Evolutionary conservation across 2,113 vertebrate genomes (phyloP).

Genomic region (Phrynosoma platyrhinos): DNA sequence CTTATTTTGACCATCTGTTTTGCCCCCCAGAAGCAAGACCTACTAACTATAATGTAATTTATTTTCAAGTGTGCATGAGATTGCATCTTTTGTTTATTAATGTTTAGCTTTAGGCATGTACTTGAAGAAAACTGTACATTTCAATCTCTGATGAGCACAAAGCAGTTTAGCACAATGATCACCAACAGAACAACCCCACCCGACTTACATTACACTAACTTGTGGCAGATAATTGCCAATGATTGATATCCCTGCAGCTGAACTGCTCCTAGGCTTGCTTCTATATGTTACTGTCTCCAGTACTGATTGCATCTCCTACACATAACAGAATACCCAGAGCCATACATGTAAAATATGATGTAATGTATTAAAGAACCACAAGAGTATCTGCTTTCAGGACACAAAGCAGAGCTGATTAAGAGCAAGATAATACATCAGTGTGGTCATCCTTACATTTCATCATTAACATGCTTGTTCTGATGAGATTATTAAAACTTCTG

Average conservation of each 20-base stretch:
- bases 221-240: not conserved
- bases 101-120: not conserved
- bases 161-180: not conserved
- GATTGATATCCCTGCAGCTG: not conserved
- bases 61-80: not conserved
- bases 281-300: not conserved
- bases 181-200: not conserved
- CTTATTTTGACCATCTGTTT: too few relatives aligned
- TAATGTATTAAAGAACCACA: not conserved
- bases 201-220: not conserved
- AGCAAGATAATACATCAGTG: not conserved
- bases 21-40: not conserved
- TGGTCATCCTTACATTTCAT: not conserved
- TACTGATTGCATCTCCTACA: not conserved
- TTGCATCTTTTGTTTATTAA: not conserved
- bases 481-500: not conserved
- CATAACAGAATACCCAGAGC: not conserved
- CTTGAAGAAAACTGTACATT: not conserved
- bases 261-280: conserved; percentile 1
- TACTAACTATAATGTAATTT: not conserved
- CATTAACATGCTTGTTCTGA: not conserved
- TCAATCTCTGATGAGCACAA: not conserved
- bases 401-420: not conserved
- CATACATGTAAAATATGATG: not conserved
- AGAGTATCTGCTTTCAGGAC: not conserved